Evolutionary conservation across 2,888 invertebrate species (phyloP).

Genomic region (Cephalotes varians): DNA sequence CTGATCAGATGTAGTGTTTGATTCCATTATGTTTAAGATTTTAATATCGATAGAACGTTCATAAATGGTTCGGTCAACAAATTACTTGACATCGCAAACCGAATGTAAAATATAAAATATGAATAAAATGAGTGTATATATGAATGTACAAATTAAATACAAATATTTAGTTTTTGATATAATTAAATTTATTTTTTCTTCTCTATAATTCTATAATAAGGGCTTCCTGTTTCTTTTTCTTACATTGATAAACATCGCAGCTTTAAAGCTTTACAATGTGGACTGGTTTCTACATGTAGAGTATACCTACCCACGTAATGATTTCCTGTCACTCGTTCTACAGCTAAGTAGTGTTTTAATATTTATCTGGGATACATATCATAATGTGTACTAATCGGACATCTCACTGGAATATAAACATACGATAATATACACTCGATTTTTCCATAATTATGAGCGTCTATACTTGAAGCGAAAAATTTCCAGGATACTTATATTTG

Average conservation of each 20-base stretch:
- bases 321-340: slow-evolving; percentile 8
- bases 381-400: slow-evolving; percentile 19
- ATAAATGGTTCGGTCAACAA: background rate
- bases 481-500: background rate
- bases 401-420: background rate
- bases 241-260: background rate
- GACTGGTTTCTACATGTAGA: background rate
- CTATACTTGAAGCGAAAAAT: background rate
- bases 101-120: background rate
- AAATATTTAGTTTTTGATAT: background rate
- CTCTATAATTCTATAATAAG: background rate
- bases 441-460: slow-evolving; percentile 17
- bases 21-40: background rate
- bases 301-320: background rate
- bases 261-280: background rate
- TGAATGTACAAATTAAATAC: background rate
- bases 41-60: background rate
- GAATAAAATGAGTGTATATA: background rate
- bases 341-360: background rate
- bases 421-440: background rate
- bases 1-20: background rate
- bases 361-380: slow-evolving; percentile 18
- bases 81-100: background rate
- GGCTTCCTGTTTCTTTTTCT: background rate
- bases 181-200: background rate